Conservation (phyloP, 2,113 vertebrate species). For the Tragelaphus buxtoni region DNA sequence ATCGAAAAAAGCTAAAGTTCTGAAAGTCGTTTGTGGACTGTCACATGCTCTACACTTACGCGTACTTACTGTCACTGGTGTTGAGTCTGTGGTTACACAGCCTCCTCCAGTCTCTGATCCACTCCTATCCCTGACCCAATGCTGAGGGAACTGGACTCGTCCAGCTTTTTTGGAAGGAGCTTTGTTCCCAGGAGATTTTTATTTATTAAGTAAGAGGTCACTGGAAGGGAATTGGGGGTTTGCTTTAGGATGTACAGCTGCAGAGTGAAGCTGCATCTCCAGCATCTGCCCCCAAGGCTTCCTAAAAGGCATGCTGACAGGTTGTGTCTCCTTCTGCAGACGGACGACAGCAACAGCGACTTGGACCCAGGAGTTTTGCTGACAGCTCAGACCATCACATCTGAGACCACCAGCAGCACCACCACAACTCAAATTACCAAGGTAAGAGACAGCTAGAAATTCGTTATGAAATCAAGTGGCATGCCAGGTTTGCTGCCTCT, state of each 20-base stretch:
- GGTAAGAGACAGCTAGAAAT: constrained; percentile 78
- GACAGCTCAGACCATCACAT: constrained; percentile 97
- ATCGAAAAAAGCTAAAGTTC: neutral
- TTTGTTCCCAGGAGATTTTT: neutral
- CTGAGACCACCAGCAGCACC: constrained; percentile 96
- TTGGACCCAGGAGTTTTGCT: constrained; percentile 91
- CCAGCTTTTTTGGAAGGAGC: neutral
- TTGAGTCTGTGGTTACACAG: neutral
- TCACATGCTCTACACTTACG: neutral
- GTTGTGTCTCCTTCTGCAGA: constrained; percentile 80
- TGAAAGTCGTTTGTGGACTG: neutral
- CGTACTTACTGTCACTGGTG: neutral
- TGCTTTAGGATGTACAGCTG: neutral
- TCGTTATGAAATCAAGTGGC: neutral
- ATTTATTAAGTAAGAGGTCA: neutral
- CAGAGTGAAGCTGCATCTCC: neutral
- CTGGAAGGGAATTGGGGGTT: neutral
- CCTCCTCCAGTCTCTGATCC: neutral
- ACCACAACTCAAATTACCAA: constrained; percentile 99
- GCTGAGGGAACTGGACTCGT: neutral
- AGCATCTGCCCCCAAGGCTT: neutral
- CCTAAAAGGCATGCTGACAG: neutral
- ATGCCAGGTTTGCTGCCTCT: neutral
- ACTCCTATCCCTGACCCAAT: neutral
- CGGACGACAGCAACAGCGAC: constrained; percentile 85